Evolutionary conservation across 2,113 vertebrate genomes (phyloP).

Genomic region (Vireo altiloquus): DNA sequence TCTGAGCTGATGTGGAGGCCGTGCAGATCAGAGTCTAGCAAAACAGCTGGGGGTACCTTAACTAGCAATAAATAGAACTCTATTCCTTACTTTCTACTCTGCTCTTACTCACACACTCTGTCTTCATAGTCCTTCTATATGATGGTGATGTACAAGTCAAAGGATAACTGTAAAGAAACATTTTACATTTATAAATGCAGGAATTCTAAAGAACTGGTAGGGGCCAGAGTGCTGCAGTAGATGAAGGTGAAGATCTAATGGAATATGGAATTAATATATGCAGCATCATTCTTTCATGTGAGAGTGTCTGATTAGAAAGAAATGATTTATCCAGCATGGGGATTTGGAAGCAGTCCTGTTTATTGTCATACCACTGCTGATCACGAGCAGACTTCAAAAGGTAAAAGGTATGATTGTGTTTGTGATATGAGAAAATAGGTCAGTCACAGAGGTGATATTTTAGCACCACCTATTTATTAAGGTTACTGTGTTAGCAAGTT

Average conservation of each 20-base stretch:
- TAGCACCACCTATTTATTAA: background rate
- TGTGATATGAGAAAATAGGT: background rate
- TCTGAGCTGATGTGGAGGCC: background rate
- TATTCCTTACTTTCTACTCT: background rate
- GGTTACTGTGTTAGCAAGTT: background rate
- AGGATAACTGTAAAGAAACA: background rate
- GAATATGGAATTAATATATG: background rate
- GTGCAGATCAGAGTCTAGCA: background rate
- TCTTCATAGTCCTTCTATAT: background rate
- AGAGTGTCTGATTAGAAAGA: background rate
- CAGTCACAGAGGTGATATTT: background rate
- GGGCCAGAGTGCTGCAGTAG: background rate
- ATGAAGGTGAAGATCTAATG: slow-evolving; percentile 30
- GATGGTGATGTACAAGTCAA: background rate
- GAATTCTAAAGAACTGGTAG: background rate
- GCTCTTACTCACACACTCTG: background rate
- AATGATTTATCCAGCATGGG: background rate
- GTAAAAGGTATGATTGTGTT: background rate
- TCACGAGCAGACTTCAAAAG: background rate
- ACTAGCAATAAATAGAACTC: background rate
- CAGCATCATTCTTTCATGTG: slow-evolving; percentile 17
- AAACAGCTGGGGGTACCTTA: slow-evolving; percentile 24
- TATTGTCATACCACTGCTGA: background rate
- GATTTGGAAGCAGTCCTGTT: background rate
- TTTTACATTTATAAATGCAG: background rate